Percentiles rank a stretch among this genome's conserved stretches.
Evolutionary conservation across 2,888 invertebrate species (phyloP).

Genomic region (Proisotoma minuta): DNA sequence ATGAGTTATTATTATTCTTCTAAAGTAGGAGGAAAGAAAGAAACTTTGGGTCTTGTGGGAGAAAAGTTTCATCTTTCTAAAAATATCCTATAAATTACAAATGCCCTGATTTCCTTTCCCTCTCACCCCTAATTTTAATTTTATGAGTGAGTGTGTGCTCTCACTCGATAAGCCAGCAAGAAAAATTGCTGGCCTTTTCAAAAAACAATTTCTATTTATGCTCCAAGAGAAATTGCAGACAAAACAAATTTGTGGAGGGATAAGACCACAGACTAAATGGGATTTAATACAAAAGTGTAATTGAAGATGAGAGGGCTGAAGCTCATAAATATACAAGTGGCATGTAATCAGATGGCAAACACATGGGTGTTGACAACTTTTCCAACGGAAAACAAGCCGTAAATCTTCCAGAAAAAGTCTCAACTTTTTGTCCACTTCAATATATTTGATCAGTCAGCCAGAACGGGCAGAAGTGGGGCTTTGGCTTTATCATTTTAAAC

Average conservation of each 20-base stretch:
- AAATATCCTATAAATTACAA: conserved; percentile 14
- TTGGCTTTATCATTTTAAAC: too few species aligned
- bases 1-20: neutral
- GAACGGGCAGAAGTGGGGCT: too few species aligned
- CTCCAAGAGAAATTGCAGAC: too few species aligned
- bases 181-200: too few species aligned
- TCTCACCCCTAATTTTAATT: conserved; percentile 17
- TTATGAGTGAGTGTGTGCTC: conserved; percentile 9
- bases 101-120: conserved; percentile 8
- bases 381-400: conserved; percentile 13
- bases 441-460: too few species aligned
- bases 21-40: neutral
- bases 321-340: conserved; percentile 17
- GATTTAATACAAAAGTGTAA: too few species aligned
- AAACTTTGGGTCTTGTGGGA: neutral
- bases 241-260: too few species aligned
- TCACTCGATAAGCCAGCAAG: neutral
- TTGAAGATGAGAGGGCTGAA: neutral
- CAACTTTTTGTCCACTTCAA: conserved; percentile 5
- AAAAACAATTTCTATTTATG: too few species aligned
- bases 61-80: conserved; percentile 9
- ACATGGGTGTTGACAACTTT: conserved; percentile 43
- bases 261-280: too few species aligned
- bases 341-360: conserved; percentile 35
- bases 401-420: conserved; percentile 10